Base-by-base conservation (phyloP, 2,113 vertebrate species). In the Tautogolabrus adspersus region DNA sequence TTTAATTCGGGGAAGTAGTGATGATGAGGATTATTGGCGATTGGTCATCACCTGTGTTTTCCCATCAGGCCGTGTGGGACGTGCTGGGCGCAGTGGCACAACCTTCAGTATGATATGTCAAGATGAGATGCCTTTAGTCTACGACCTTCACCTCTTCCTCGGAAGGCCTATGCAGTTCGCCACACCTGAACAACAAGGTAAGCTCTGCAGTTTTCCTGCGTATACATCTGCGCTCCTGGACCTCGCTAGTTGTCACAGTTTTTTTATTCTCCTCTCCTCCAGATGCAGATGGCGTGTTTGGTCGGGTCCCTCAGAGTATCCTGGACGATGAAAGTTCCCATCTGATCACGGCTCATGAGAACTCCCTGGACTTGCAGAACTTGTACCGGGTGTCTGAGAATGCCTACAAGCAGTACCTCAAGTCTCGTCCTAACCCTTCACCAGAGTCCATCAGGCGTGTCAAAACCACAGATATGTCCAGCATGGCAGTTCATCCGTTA, bases 131-230 rank as follows among this genome's bases (percentile, higher is more conserved):
- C 94, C 98, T 3, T 97, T 94, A 1, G 91, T 98, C 56, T 97
- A 96, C 0, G 98, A 98, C 73, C 95, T 99, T 57, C 96, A 99
- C 84, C 95, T 99, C 44, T 99, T 99, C 77, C 90, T 99, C 21
- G 98, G 97, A 2, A 93, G 92, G 13, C 88, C 96, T 0, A 83
- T 99, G 0, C 18, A 93, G 87, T 89, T 97, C 0, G 96, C 96
- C 0, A 77, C 60, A 11, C 78, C 91, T 7, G 91, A 94, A 54
- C 89, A 94, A 69, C 12, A 90, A 47, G 96, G 98, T 98, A 89
- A 69, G 2, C 15, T 46, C 37, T 22, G 3, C 26, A 10, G 16
- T 44, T 26, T 5, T 2, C 5, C 5, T 30, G 3, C 8, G 40
- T 2, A 11, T 42, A 11, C 40, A 10, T 42, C 40, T 42, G 9